Base-by-base conservation (phyloP, 2,888 invertebrate genomes). In the Smittia aterrima region DNA sequence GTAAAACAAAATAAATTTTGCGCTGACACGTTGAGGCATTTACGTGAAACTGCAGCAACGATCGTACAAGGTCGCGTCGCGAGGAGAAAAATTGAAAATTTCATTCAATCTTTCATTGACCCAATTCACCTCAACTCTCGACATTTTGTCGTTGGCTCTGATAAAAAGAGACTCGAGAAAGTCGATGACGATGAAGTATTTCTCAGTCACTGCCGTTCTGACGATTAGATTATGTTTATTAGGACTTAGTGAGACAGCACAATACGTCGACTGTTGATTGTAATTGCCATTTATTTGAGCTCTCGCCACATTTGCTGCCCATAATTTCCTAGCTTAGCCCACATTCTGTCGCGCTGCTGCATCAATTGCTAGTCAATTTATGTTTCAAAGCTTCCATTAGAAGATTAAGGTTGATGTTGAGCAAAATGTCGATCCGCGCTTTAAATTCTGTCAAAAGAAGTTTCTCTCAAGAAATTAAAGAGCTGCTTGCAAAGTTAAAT, bases 241-340 rank as follows among this genome's bases (percentile, higher is more conserved):
- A 58, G 27, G 47, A 71, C 47, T 32, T 58, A 58, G 47, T 54
- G 41, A 25, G 71, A 71, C 71, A 71, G 71, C 22, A 71, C 58
- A 71, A 71, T 71, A 41, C 41, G 25, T 18, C 22, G 38, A 24
- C 18, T 32, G 27, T 58, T 71, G 71, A 71, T 41, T 71, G 71
- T 58, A 71, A 54, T 71, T 71, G 71, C 71, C 38, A 32, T 58
- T 71, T 32, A 38, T 66, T 18, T 20, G 20, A 58, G 24, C 18
- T 16, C 18, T 47, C 58, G 11, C 58, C 58, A 58, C 58, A 22
- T 58, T 58, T 47, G 7, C 24, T 22, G 11, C 58, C 24, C 58
- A 58, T 58, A 58, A 58, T 58, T 58, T 13, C 16, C 11, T 47
- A 11, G 53, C 18, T 47, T 47, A 47, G 18, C 53, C 53, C 53